phyloP scores from a whole-genome alignment of 2,888 invertebrate species.

The Acleris laterana region DNA sequence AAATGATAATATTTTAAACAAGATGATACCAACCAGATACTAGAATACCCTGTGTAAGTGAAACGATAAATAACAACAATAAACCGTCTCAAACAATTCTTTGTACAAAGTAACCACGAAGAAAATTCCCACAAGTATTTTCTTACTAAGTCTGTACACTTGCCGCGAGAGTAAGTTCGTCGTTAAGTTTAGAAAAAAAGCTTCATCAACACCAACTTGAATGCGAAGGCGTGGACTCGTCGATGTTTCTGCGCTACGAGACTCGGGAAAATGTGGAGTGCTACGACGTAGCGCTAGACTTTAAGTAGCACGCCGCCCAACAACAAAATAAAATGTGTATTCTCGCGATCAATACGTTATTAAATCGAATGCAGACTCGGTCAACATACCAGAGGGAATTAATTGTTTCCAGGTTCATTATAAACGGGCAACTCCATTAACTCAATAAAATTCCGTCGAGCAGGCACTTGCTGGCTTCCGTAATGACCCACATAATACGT shows the following conservation, averaged over 20 bases:
- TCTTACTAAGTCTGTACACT: constrained; percentile 7
- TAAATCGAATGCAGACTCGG: background rate
- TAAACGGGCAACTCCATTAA: constrained; percentile 5
- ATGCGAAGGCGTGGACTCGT: constrained; percentile 1
- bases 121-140: constrained; percentile 1
- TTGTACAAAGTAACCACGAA: background rate
- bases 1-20: constrained; percentile 37
- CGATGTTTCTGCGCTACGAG: constrained; percentile 15
- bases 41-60: constrained; percentile 25
- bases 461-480: constrained; percentile 15
- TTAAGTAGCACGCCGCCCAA: background rate
- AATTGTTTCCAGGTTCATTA: background rate
- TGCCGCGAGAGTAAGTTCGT: constrained; percentile 7
- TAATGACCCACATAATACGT: constrained; percentile 36
- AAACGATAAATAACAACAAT: constrained; percentile 28
- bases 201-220: constrained; percentile 4
- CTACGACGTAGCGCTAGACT: constrained; percentile 24
- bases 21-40: constrained; percentile 34
- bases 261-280: constrained; percentile 7
- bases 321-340: background rate
- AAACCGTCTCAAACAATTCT: constrained; percentile 1
- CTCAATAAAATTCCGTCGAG: constrained; percentile 13
- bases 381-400: background rate
- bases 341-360: background rate
- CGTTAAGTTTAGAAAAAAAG: constrained; percentile 16